Evolutionary conservation across 2,113 vertebrate genomes (phyloP).

Genomic region (Xyrauchen texanus): DNA sequence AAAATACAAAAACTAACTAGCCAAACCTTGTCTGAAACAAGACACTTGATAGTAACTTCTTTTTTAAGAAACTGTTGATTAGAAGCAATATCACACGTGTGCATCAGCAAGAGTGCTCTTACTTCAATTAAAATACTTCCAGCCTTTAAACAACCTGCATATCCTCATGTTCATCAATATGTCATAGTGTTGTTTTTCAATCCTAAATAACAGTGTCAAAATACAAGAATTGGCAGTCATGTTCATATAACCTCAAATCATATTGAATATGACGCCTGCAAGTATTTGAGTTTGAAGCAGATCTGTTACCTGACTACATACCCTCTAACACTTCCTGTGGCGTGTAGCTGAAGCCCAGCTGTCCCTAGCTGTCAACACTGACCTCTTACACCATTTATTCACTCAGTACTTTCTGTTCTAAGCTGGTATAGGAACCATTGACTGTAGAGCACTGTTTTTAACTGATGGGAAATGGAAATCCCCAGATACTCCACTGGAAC

Average conservation of each 20-base stretch:
- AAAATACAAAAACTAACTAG: too few relatives aligned
- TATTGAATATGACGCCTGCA: not conserved
- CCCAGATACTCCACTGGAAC: not conserved
- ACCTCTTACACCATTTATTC: slow-evolving; percentile 12
- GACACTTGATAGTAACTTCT: too few relatives aligned
- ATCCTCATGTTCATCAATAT: too few relatives aligned
- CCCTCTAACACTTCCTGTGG: slow-evolving; percentile 32
- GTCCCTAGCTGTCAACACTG: slow-evolving; percentile 35
- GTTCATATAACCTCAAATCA: not conserved
- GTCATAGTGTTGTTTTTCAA: not conserved
- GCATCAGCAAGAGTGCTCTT: too few relatives aligned
- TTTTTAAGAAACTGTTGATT: too few relatives aligned
- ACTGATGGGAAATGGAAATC: not conserved
- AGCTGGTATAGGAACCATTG: not conserved
- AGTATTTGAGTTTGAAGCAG: not conserved
- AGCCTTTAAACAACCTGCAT: too few relatives aligned
- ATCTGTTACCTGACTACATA: slow-evolving; percentile 10
- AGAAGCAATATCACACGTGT: too few relatives aligned
- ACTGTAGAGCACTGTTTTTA: not conserved
- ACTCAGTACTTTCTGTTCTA: slow-evolving; percentile 6
- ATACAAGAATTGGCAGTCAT: not conserved
- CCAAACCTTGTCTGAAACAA: too few relatives aligned
- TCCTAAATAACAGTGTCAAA: not conserved
- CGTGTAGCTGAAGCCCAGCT: slow-evolving; percentile 43
- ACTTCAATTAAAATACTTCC: too few relatives aligned